Evolutionary conservation across 2,797 vertebrate species (phyloP), one percentile per base, ranked within the genome.

Genomic region (Danionella dracula): DNA sequence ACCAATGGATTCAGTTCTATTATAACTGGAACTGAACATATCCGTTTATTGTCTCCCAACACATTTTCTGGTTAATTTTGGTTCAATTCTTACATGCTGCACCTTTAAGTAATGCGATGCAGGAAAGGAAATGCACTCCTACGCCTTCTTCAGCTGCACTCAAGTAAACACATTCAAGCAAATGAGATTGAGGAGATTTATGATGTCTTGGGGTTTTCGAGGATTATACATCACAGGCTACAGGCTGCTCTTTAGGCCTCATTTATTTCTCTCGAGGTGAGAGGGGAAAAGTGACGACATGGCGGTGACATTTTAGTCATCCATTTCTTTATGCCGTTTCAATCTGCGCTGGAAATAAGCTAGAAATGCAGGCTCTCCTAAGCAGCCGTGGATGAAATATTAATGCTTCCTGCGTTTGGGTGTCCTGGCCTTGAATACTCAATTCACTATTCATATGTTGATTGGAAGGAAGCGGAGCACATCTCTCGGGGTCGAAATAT

Each of bases 371-470:
- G 40, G 48, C 16, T 41, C 42, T 66, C 51, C 31, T 66, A 12
- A 57, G 44, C 46, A 62, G 65, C 53, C 38, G 35, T 55, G 34
- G 55, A 58, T 74, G 31, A 76, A 81, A 74, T 77, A 76, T 74
- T 77, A 73, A 82, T 76, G 77, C 71, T 38, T 74, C 49, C 48
- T 16, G 59, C 32, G 23, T 76, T 29, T 76, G 48, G 51, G 34
- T 53, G 1, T 12, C 1, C 4, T 44, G 17, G 53, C 66, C 72
- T 75, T 72, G 55, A 70, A 46, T 57, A 48, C 73, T 72, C 77
- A 31, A 78, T 84, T 78, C 78, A 76, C 80, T 85, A 81, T 82
- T 84, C 61, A 61, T 65, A 66, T 45, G 34, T 75, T 74, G 67
- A 65, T 78, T 73, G 44, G 56, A 72, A 78, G 71, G 64, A 82